Evolutionary conservation across 2,113 vertebrate genomes (phyloP), one percentile per base, ranked within the genome.

Genomic region (Podarcis muralis): DNA sequence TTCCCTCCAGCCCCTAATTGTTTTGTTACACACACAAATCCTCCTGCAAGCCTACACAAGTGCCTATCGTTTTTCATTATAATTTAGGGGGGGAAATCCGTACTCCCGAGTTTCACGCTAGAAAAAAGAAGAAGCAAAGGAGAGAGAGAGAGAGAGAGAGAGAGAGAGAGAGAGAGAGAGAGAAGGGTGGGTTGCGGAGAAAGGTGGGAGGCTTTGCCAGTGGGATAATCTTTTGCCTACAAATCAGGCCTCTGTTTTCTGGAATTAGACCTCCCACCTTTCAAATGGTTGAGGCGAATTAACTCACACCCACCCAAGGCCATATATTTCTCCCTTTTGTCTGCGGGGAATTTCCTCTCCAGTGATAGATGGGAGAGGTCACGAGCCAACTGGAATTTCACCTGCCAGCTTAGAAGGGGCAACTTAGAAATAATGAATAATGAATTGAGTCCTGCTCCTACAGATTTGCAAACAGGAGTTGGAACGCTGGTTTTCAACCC

Each of bases 211-310:
- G 4, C 82, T 71, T 95, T 89, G 89, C 84, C 87, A 81, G 75
- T 91, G 85, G 90, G 94, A 93, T 92, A 92, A 90, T 94, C 90
- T 93, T 87, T 90, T 92, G 91, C 90, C 94, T 95, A 86, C 90
- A 94, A 94, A 93, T 95, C 90, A 93, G 91, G 16, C 57, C 65
- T 90, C 84, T 77, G 92, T 88, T 92, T 87, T 81, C 87, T 94
- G 91, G 91, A 94, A 93, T 95, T 94, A 95, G 95, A 95, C 95
- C 94, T 95, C 95, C 92, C 95, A 95, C 91, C 87, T 92, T 94
- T 95, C 79, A 0, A 77, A 86, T 40, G 23, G 59, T 37, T 72
- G 78, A 75, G 9, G 68, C n/a, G 40, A 66, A 32, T 12, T 9
- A 74, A 86, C 6, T 16, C 32, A 35, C 18, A 8, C 25, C 30